Conservation (phyloP, 2,888 invertebrate genomes). For the Sinelater perroti region DNA sequence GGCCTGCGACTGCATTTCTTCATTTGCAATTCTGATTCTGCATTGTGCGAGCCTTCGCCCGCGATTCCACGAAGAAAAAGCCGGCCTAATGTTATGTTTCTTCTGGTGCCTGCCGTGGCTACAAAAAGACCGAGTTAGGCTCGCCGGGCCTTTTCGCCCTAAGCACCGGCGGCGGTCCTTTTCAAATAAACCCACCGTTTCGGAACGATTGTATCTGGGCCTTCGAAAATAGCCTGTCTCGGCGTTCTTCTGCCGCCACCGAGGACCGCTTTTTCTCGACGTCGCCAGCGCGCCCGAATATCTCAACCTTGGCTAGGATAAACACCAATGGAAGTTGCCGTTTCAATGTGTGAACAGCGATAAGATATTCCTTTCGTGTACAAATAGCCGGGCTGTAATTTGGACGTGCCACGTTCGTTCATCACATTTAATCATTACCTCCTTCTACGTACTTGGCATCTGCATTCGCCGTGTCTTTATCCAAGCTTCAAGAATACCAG, state of each 20-base stretch:
- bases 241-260: slow-evolving; percentile 4
- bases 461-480: no score
- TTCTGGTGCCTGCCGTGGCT: slow-evolving; percentile 11
- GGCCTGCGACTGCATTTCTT: slow-evolving; percentile 32
- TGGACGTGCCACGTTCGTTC: no score
- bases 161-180: slow-evolving; percentile 30
- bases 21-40: slow-evolving; percentile 45
- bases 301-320: slow-evolving; percentile 30
- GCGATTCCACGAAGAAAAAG: slow-evolving; percentile 31
- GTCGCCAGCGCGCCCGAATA: slow-evolving; percentile 23
- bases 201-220: slow-evolving; percentile 28
- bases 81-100: slow-evolving; percentile 29
- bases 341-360: slow-evolving; percentile 25
- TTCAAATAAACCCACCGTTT: slow-evolving; percentile 34
- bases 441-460: no score
- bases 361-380: slow-evolving; percentile 23
- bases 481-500: no score
- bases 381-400: slow-evolving; percentile 19
- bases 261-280: slow-evolving; percentile 18
- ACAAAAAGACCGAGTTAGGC: slow-evolving; percentile 39
- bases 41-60: slow-evolving; percentile 29
- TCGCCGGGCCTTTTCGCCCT: slow-evolving; percentile 39
- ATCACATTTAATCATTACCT: no score
- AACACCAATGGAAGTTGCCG: slow-evolving; percentile 26
- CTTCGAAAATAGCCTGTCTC: slow-evolving; percentile 3